Evolutionary conservation across 2,797 vertebrate genomes (phyloP), one percentile per base, ranked within the genome.

Genomic region (Aldrovandia affinis): DNA sequence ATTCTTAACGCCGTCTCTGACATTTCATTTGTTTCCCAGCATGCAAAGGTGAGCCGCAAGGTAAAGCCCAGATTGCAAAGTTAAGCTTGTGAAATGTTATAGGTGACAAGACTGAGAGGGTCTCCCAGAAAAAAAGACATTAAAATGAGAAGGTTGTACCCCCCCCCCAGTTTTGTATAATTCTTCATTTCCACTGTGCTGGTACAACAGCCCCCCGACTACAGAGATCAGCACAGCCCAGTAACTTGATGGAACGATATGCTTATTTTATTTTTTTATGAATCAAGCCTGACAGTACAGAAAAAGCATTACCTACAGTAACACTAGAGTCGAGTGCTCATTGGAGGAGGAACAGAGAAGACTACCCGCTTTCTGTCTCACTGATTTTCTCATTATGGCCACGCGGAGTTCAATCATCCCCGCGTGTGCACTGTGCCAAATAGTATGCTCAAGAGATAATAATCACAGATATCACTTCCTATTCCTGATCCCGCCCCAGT

Each of bases 301-400:
- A 57, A 15, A 57, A 57, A 20, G 55, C 55, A 15, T 70, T 70
- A 36, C 30, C 33, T 20, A 75, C 68, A 28, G 61, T 8, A 25
- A 65, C 25, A 73, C 14, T 44, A 6, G 33, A n/a, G 36, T 44
- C 39, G n/a, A 44, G 9, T 22, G 39, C 36, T 42, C 0, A 42
- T 7, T 44, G 42, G 44, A 75, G 20, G 44, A 25, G 22, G 42
- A 44, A 75, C 70, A 75, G 44, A 44, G 42, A 44, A 6, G 7
- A 15, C 25, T 39, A 75, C 9, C 30, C 86, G 86, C 87, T 88
- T 90, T 89, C 89, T 87, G 83, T 88, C 78, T 80, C 84, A 88
- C 80, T 87, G 85, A 89, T 88, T 88, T 89, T 89, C 87, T 91
- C 87, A 91, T 92, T 88, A 89, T 47, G 83, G 83, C 81, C 88